Evolutionary conservation across 2,888 invertebrate species (phyloP).

Genomic region (Petrophora chlorosata): DNA sequence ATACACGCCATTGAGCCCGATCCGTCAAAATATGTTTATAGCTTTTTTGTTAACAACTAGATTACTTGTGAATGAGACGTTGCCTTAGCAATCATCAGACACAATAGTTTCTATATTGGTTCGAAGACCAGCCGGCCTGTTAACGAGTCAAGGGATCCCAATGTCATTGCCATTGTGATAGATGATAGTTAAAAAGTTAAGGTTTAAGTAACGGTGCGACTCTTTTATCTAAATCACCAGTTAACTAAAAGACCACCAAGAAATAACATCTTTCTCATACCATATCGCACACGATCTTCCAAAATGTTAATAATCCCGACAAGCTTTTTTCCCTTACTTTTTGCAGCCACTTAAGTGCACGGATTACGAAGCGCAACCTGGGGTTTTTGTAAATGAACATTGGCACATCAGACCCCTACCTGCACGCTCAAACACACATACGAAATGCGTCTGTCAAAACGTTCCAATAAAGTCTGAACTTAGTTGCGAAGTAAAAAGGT

Average conservation of each 20-base stretch:
- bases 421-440: conserved; percentile 27
- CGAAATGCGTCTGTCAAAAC: conserved; percentile 13
- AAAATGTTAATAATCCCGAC: conserved; percentile 22
- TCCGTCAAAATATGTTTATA: too few species aligned
- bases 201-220: too few species aligned
- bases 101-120: too few species aligned
- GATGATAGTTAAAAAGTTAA: too few species aligned
- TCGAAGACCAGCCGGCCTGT: too few species aligned
- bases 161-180: too few species aligned
- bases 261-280: not conserved
- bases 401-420: conserved; percentile 49
- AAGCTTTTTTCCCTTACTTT: conserved; percentile 20
- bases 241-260: conserved; percentile 18
- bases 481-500: not conserved
- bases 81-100: too few species aligned
- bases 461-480: conserved; percentile 6
- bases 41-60: too few species aligned
- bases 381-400: conserved; percentile 43
- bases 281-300: conserved; percentile 30
- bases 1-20: too few species aligned
- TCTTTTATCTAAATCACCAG: too few species aligned
- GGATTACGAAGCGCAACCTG: conserved; percentile 19
- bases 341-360: conserved; percentile 19
- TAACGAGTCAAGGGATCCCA: too few species aligned
- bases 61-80: too few species aligned